Evolutionary conservation across 2,888 invertebrate genomes (phyloP), one percentile per base, ranked within the genome.

Genomic region (Drosophila setosimentum): DNA sequence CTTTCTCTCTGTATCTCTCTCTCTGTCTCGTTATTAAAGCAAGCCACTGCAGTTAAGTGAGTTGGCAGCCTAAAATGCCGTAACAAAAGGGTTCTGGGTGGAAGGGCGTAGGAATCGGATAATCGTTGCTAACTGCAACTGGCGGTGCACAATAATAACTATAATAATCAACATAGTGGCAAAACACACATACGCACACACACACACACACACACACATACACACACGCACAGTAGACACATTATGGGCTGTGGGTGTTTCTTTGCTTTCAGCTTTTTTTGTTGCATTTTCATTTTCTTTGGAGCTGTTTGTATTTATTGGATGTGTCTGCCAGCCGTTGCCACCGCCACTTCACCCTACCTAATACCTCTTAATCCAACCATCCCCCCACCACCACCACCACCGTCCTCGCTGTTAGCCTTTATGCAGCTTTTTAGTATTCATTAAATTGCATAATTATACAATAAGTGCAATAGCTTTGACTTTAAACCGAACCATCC

Each of bases 371-470:
- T 50, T 16, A 13, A 21, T 6, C 32, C n/a, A n/a, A n/a, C n/a
- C n/a, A n/a, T 16, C 24, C 4, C 11, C 45, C 2, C n/a, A n/a
- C n/a, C n/a, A n/a, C n/a, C n/a, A n/a, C n/a, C n/a, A n/a, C n/a
- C n/a, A n/a, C n/a, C n/a, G n/a, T n/a, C n/a, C 10, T 24, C 18
- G 33, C 10, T 35, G 50, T 54, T 66, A 54, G 58, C 49, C 51
- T 53, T 45, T 33, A 54, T 54, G 62, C 67, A 84, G 68, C 85
- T 85, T 87, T 88, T 86, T 88, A 86, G 86, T 86, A 86, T 86
- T 86, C 85, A 86, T 86, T 86, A 86, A 86, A 88, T 82, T 86
- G 88, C 83, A 86, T 88, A 86, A 86, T 86, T 86, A 88, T 86
- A 86, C 85, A 88, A 85, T 85, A 85, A 85, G 79, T 87, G 84